Conservation (phyloP, 2,797 vertebrate species). For the Sebastes flavidus region DNA sequence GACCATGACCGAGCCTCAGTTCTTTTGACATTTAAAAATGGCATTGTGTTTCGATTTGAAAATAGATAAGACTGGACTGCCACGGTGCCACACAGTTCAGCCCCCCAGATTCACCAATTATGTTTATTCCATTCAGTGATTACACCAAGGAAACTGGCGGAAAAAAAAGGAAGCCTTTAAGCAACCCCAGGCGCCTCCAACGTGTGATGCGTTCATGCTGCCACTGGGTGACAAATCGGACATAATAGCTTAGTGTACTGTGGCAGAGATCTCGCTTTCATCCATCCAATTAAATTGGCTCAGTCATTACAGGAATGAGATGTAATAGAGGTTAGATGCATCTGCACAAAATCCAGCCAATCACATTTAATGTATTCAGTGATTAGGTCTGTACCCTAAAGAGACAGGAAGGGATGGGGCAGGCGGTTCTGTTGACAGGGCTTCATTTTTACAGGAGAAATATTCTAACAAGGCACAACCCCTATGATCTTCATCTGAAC, state of each 20-base stretch:
- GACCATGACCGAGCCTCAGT: neutral
- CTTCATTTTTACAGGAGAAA: slow-evolving; percentile 31
- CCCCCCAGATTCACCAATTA: slow-evolving; percentile 14
- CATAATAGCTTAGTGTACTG: slow-evolving; percentile 36
- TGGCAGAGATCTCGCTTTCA: slow-evolving; percentile 41
- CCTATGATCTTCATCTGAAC: slow-evolving; percentile 40
- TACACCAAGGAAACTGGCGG: slow-evolving; percentile 15
- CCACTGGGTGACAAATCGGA: slow-evolving; percentile 60
- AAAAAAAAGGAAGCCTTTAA: slow-evolving; percentile 15
- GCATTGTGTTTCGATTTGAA: neutral
- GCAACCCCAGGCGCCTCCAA: slow-evolving; percentile 17
- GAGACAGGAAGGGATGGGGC: slow-evolving; percentile 27
- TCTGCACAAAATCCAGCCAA: slow-evolving; percentile 49
- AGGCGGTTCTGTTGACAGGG: slow-evolving; percentile 42
- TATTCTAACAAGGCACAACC: slow-evolving; percentile 48
- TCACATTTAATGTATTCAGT: slow-evolving; percentile 65
- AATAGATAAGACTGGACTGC: neutral
- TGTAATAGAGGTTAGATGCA: slow-evolving; percentile 46
- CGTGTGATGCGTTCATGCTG: slow-evolving; percentile 37
- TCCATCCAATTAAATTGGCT: slow-evolving; percentile 61
- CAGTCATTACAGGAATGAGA: slow-evolving; percentile 45
- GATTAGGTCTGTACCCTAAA: slow-evolving; percentile 54
- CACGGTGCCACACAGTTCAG: neutral
- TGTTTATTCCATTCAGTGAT: slow-evolving; percentile 22
- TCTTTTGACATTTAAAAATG: slow-evolving; percentile 7